Evolutionary conservation across 2,888 invertebrate species (phyloP), one percentile per base, ranked within the genome.

Genomic region (Nomada fabriciana): DNA sequence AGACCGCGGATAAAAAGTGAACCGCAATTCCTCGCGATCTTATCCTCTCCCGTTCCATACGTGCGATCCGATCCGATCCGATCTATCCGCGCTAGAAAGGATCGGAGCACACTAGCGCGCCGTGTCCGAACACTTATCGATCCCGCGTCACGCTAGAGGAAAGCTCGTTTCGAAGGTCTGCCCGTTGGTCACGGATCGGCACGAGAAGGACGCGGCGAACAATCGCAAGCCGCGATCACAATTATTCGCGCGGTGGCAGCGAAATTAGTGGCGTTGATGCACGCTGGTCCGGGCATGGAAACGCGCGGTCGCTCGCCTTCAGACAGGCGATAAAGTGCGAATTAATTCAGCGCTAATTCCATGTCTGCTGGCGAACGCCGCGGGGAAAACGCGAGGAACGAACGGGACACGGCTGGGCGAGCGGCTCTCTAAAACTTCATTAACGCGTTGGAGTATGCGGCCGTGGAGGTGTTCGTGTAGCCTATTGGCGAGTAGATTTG

Each of bases 281-380:
- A 65, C 65, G 69, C 55, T 29, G 64, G 73, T 76, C 70, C 72
- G 74, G 68, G 68, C 68, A 63, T 61, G 64, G 70, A 85, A 84
- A 81, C 68, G 77, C 79, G 81, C 72, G 52, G 67, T 69, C 83
- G 76, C 61, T 57, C 68, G 72, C 65, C 65, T 83, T 74, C 65
- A 60, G 67, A 80, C 82, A 63, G 78, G 42, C 81, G 85, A 85
- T 84, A 82, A 84, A 88, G 80, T 67, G 83, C 81, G 78, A 88
- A 86, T 85, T 85, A 88, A 85, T 86, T 88, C 84, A 84, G 70
- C 80, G 81, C 81, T 88, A 88, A 86, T 85, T 86, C 76, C 79
- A 68, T 64, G 82, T 65, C 86, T 76, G 76, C 47, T 70, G 80
- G 9, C 69, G 57, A 55, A 29, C 61, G 74, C 61, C 74, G 72